Percentiles rank a stretch among this genome's conserved stretches.
Conservation (phyloP, 2,797 vertebrate genomes). For the Arrhamphus sclerolepis region DNA sequence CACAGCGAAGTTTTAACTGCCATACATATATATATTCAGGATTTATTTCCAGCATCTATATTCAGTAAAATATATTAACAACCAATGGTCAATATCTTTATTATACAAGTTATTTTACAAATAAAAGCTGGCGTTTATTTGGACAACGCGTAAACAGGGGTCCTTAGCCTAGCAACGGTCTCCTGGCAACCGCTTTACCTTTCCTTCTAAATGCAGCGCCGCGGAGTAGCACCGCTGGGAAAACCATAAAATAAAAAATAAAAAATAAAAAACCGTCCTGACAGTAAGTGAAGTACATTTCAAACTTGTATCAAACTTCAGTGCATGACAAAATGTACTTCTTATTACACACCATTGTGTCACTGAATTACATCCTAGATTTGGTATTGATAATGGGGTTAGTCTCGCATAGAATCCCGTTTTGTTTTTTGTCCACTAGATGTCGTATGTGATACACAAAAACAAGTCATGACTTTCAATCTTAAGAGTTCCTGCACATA, state of each 20-base stretch:
- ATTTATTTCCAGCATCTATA: rapidly evolving
- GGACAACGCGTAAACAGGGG: slow-evolving; percentile 30
- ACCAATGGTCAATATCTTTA: rapidly evolving
- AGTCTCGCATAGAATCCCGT: too few species aligned
- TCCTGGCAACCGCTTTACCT: slow-evolving; percentile 56
- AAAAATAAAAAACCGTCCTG: too few species aligned
- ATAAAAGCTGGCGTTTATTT: slow-evolving; percentile 35
- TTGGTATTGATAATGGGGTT: background rate
- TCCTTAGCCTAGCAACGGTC: slow-evolving; percentile 66
- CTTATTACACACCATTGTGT: background rate
- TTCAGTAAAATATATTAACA: rapidly evolving
- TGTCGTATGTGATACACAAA: slow-evolving; percentile 48
- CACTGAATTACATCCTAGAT: background rate
- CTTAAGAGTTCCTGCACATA: too few species aligned
- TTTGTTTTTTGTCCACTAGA: slow-evolving; percentile 55
- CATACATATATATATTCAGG: rapidly evolving
- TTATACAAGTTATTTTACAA: background rate
- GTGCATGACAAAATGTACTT: too few species aligned
- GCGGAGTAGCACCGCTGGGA: too few species aligned
- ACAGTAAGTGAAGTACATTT: too few species aligned
- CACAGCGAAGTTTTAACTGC: rapidly evolving
- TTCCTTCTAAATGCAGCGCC: too few species aligned
- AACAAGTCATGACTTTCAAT: background rate
- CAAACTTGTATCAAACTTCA: too few species aligned
- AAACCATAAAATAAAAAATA: too few species aligned